A percentile compares a stretch with the other conserved stretches of the same genome.
Conservation (phyloP, 2,113 vertebrate species). For the Ceyx margarethae region DNA sequence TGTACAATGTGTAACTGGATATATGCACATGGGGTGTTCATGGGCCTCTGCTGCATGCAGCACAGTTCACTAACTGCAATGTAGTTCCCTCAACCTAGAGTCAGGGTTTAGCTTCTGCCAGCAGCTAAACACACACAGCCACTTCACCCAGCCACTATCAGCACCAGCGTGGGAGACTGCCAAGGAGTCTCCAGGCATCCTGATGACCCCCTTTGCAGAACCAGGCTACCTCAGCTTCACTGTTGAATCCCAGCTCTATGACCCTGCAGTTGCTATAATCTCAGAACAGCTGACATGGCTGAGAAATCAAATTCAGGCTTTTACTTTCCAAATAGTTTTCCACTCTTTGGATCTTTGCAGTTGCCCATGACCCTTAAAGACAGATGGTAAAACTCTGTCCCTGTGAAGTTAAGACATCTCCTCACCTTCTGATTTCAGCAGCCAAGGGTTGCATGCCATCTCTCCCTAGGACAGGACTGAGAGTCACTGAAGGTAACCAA, state of each 20-base stretch:
- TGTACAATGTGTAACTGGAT: not conserved
- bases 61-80: fast-evolving
- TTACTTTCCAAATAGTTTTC: not conserved
- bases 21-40: not conserved
- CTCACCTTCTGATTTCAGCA: not conserved
- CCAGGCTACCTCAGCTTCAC: not conserved
- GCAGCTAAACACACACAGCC: too few relatives aligned
- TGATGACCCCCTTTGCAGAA: not conserved
- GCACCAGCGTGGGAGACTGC: not conserved
- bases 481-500: not conserved
- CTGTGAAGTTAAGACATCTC: not conserved
- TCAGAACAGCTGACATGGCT: not conserved
- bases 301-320: not conserved
- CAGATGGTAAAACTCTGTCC: not conserved
- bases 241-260: not conserved
- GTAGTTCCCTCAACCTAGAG: not conserved
- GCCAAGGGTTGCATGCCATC: not conserved
- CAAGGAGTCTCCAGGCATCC: not conserved
- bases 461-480: not conserved
- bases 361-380: not conserved
- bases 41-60: not conserved
- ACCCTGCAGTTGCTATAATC: not conserved
- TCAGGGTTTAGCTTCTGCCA: too few relatives aligned
- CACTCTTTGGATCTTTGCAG: not conserved
- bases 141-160: too few relatives aligned